phyloP scores from a whole-genome alignment of 2,113 vertebrate genomes.

The Sapayoa aenigma region DNA sequence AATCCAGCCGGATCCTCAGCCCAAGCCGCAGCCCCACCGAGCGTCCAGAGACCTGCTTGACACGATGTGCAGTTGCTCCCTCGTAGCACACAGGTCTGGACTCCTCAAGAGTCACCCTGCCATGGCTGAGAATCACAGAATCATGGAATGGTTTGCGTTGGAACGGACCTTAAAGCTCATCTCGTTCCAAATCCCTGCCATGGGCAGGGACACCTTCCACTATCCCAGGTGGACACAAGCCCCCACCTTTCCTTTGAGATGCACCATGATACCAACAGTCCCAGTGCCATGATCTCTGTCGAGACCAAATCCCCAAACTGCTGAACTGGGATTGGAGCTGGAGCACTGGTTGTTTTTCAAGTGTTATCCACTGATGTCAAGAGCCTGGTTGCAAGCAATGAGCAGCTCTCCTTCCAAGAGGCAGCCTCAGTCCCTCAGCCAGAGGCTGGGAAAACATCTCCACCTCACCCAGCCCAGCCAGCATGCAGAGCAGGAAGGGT shows the following conservation, averaged over 20 bases:
- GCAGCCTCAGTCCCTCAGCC: background rate
- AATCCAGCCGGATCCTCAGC: background rate
- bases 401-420: background rate
- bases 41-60: background rate
- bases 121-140: background rate
- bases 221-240: background rate
- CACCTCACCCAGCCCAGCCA: background rate
- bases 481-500: background rate
- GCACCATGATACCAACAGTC: fast-evolving
- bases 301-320: background rate
- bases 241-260: background rate
- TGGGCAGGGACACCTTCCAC: background rate
- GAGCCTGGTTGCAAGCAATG: background rate
- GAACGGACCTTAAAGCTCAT: background rate
- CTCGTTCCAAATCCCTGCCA: background rate
- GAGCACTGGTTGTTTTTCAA: background rate
- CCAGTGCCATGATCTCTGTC: background rate
- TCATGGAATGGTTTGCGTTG: background rate
- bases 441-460: background rate
- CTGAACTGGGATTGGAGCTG: background rate
- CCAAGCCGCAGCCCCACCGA: fast-evolving
- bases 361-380: background rate
- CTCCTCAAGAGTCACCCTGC: background rate
- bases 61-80: fast-evolving
- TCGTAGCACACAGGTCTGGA: fast-evolving